Evolutionary conservation across 1,140 invertebrate genomes (phyloP).

Genomic region (Pentalonia nigronervosa): DNA sequence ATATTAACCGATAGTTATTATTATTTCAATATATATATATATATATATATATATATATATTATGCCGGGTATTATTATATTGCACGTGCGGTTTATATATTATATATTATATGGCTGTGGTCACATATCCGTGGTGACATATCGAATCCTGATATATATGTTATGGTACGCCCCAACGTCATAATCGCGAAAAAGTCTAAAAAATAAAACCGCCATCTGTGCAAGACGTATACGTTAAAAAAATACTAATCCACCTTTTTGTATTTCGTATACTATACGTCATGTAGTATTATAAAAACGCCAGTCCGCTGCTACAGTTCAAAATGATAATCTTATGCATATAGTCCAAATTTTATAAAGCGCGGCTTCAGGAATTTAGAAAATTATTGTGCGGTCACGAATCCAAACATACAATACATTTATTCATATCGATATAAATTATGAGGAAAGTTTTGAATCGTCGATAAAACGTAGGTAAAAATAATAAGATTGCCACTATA

Average conservation of each 20-base stretch:
- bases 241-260: neutral
- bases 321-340: neutral
- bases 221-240: neutral
- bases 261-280: too few species aligned
- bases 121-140: slow-evolving; percentile 1
- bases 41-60: neutral
- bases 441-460: too few species aligned
- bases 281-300: neutral
- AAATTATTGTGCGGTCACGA: neutral
- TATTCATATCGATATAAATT: neutral
- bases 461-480: too few species aligned
- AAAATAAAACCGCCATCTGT: neutral
- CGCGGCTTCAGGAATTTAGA: neutral
- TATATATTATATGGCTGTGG: neutral
- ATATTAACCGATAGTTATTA: neutral
- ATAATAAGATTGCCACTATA: too few species aligned
- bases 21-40: neutral
- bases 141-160: slow-evolving; percentile 8
- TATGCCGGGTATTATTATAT: neutral
- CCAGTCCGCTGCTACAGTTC: neutral
- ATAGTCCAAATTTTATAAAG: neutral
- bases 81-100: neutral
- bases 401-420: neutral
- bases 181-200: neutral
- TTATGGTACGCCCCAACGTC: neutral